A percentile compares a stretch with the other conserved stretches of the same genome.
Conservation (phyloP, 64 coral and sea anemone species). For the Pocillopora damicornis region DNA sequence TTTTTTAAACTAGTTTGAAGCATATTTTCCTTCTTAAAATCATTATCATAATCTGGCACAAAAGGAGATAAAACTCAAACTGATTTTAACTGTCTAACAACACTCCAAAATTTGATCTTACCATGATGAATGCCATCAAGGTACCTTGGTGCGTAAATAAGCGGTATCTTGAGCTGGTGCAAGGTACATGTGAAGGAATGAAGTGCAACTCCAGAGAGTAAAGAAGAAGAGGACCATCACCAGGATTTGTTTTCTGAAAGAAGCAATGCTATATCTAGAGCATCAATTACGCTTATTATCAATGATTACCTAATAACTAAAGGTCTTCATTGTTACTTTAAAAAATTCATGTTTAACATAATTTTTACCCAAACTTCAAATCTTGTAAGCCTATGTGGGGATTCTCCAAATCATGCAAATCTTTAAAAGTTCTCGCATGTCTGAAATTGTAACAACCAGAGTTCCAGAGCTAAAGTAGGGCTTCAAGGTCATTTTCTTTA, state of each 20-base stretch:
- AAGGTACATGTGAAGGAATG: constrained; percentile 27
- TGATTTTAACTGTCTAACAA: neutral
- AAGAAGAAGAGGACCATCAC: constrained; percentile 5
- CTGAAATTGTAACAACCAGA: too few species aligned
- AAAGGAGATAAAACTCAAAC: neutral
- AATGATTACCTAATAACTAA: too few species aligned
- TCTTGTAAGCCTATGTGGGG: too few species aligned
- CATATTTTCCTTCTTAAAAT: too few species aligned
- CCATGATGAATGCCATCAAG: constrained; percentile 4
- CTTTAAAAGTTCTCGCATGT: too few species aligned
- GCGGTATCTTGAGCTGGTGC: constrained; percentile 22
- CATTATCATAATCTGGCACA: too few species aligned
- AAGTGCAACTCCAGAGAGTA: constrained; percentile 50
- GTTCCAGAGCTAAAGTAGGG: too few species aligned
- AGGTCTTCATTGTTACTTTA: too few species aligned
- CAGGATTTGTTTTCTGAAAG: constrained; percentile 15
- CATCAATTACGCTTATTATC: neutral
- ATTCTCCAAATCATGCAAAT: too few species aligned
- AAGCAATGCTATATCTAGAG: neutral
- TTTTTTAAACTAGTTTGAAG: neutral
- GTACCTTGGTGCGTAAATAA: constrained; percentile 52
- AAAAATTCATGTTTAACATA: too few species aligned
- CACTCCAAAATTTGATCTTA: neutral
- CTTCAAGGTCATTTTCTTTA: too few species aligned
- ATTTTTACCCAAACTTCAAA: too few species aligned